phyloP scores from a whole-genome alignment of 2,888 invertebrate species.

The Pecten maximus region DNA sequence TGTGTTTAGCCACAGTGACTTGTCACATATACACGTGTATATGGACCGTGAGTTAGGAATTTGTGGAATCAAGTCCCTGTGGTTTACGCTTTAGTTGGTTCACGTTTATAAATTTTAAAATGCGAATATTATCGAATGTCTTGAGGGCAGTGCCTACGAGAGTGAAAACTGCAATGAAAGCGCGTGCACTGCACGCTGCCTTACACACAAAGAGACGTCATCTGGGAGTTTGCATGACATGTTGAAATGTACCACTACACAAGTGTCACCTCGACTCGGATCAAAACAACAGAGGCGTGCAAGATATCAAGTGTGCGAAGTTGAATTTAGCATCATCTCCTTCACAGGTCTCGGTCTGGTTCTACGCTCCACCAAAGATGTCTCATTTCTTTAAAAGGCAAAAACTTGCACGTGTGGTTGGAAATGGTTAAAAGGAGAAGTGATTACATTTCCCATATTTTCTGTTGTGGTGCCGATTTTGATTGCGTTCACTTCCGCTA shows the following conservation, averaged over 20 bases:
- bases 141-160: too few species aligned
- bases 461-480: not conserved
- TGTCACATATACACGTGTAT: too few species aligned
- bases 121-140: too few species aligned
- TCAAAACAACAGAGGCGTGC: not conserved
- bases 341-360: not conserved
- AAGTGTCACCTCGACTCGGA: not conserved
- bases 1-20: too few species aligned
- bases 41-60: too few species aligned
- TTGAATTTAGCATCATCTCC: not conserved
- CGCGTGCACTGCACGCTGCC: not conserved
- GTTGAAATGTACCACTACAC: constrained; percentile 10
- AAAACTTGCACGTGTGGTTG: not conserved
- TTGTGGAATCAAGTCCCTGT: too few species aligned
- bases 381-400: constrained; percentile 35
- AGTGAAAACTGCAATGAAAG: not conserved
- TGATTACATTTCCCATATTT: constrained; percentile 31
- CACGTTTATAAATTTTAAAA: too few species aligned
- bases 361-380: constrained; percentile 6
- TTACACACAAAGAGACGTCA: not conserved
- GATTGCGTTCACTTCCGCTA: constrained; percentile 19
- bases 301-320: not conserved
- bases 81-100: too few species aligned
- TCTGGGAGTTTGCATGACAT: not conserved
- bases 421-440: not conserved